A percentile compares a stretch with the other conserved stretches of the same genome.
Evolutionary conservation across 2,113 vertebrate species (phyloP).

Genomic region (Gobiocypris rarus): DNA sequence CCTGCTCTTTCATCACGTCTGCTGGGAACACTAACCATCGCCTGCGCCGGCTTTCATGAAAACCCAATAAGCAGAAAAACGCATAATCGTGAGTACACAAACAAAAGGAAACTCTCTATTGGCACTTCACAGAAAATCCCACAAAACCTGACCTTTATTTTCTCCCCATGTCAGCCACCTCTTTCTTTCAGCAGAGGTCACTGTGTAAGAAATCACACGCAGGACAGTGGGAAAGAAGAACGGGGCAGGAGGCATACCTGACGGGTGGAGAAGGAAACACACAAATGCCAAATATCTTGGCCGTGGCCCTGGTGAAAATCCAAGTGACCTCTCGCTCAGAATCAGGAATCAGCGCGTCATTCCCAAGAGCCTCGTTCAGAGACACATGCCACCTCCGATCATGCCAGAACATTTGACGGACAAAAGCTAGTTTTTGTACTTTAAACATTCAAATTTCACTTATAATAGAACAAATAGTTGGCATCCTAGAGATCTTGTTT

Average conservation of each 20-base stretch:
- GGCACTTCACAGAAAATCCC: constrained; percentile 39
- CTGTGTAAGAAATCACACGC: constrained; percentile 28
- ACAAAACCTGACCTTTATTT: constrained; percentile 56
- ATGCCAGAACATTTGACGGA: constrained; percentile 20
- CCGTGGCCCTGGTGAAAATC: constrained; percentile 37
- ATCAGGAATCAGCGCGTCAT: constrained; percentile 36
- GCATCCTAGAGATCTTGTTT: background rate
- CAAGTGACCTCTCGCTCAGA: constrained; percentile 44
- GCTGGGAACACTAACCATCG: background rate
- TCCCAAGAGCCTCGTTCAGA: constrained; percentile 43
- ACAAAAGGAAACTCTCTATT: constrained; percentile 11
- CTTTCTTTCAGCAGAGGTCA: background rate
- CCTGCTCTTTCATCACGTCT: constrained; percentile 5
- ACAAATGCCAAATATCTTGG: constrained; percentile 37
- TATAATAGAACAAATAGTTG: background rate
- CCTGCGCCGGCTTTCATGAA: background rate
- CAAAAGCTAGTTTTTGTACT: background rate
- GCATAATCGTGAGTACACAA: background rate
- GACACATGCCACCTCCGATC: constrained; percentile 33
- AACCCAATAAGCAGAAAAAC: background rate
- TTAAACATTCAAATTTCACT: background rate
- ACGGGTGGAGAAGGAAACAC: constrained; percentile 28
- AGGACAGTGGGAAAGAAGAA: constrained; percentile 40
- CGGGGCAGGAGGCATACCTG: constrained; percentile 16
- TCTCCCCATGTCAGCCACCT: constrained; percentile 44